Evolutionary conservation across 1,140 invertebrate species (phyloP).

Genomic region (Hyposmocoma kahamanoa): DNA sequence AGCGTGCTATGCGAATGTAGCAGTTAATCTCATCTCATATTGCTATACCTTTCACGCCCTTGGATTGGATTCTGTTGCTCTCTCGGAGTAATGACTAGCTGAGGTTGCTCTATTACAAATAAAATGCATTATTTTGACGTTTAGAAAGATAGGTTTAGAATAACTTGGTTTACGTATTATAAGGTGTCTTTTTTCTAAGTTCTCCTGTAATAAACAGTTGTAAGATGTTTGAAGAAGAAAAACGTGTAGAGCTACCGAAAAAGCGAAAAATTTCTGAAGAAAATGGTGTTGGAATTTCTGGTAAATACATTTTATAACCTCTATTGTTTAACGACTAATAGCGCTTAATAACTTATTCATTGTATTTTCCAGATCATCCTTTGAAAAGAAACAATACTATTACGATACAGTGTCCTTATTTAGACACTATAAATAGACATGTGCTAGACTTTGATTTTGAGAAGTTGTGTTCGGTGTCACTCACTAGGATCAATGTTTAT

Average conservation of each 20-base stretch:
- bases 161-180: background rate
- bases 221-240: conserved; percentile 28
- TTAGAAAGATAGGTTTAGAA: no score
- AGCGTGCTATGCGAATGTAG: no score
- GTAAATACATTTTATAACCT: conserved; percentile 28
- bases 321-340: no score
- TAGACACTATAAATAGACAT: conserved; percentile 97
- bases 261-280: conserved; percentile 43
- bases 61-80: no score
- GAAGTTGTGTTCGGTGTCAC: conserved; percentile 97
- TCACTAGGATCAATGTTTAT: conserved; percentile 99
- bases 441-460: conserved; percentile 99
- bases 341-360: conserved; percentile 5
- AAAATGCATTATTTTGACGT: no score
- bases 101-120: no score
- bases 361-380: conserved; percentile 37
- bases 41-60: no score
- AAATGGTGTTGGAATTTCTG: conserved; percentile 29
- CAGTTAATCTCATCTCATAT: no score
- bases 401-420: conserved; percentile 87
- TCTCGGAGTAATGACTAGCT: no score
- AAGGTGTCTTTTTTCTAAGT: no score
- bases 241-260: conserved; percentile 5
- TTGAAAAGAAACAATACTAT: conserved; percentile 24
- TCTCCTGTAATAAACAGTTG: no score